A percentile compares a stretch with the other conserved stretches of the same genome.
These are phyloP conservation scores for Rhea pennata DNA, from an alignment of 2,113 vertebrate genomes.

Conservation along the genomic window DNA sequence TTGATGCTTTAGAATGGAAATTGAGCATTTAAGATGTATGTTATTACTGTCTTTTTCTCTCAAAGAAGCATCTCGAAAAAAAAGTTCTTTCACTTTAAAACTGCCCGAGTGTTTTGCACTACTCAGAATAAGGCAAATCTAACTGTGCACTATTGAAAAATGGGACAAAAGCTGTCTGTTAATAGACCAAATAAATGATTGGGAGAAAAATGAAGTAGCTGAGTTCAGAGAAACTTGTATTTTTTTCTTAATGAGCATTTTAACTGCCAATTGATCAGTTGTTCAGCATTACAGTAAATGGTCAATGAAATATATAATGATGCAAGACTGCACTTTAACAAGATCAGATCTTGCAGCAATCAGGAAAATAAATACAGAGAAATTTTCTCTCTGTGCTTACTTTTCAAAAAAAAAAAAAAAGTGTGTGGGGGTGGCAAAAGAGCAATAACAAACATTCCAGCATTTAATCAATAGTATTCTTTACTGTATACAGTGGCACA, in stretches of 20 bases:
- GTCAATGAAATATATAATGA: slow-evolving; percentile 48
- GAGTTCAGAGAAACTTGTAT: slow-evolving; percentile 47
- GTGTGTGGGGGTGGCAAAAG: not conserved
- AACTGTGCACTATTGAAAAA: slow-evolving; percentile 27
- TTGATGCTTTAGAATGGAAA: slow-evolving; percentile 51
- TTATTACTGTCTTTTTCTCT: slow-evolving; percentile 38
- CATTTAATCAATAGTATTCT: not conserved
- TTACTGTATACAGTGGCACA: not conserved
- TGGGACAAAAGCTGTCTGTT: slow-evolving; percentile 44
- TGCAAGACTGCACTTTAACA: slow-evolving; percentile 9
- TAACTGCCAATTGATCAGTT: slow-evolving; percentile 53
- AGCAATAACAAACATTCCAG: not conserved
- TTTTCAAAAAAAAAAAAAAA: not conserved
- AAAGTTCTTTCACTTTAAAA: slow-evolving; percentile 44
- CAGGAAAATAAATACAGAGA: slow-evolving; percentile 19
- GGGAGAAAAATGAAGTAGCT: slow-evolving; percentile 42
- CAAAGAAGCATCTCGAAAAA: not conserved
- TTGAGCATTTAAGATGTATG: slow-evolving; percentile 11
- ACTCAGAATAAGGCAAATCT: slow-evolving; percentile 21
- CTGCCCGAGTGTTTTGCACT: slow-evolving; percentile 21
- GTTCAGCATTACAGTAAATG: slow-evolving; percentile 36
- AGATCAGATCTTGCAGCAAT: not conserved
- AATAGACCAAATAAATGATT: slow-evolving; percentile 26
- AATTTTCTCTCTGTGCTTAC: not conserved
- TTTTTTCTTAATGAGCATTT: slow-evolving; percentile 61